Base-by-base conservation (phyloP, 2,888 invertebrate species). In the Lasioglossum zephyrum region DNA sequence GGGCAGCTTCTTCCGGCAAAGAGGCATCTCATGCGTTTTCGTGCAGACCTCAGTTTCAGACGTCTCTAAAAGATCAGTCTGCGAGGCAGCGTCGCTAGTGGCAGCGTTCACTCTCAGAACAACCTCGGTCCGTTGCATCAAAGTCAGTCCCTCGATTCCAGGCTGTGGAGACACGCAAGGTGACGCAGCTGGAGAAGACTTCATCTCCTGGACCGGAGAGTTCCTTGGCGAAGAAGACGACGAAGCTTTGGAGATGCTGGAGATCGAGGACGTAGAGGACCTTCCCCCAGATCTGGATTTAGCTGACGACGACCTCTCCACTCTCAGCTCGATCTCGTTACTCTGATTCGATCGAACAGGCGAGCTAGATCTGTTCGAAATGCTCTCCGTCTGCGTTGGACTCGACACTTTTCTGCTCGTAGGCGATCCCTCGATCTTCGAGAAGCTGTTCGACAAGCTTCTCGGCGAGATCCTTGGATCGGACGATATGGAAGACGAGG, bases 101-200 rank as follows among this genome's bases (percentile, higher is more conserved):
- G 96, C 94, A 3, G 97, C 95, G 92, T 96, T 97, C 2, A 97
- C 96, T 88, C 96, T 95, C 39, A 97, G 94, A 36, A 97, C 96
- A 13, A 97, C 95, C 93, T 97, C 97, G 88, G 97, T 96, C 91
- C 97, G 95, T 93, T 97, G 97, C 88, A 97, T 95, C 88, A 97
- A 93, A 84, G 96, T 96, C 72, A 97, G 94, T 2, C 95, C 96
- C 91, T 96, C 96, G 79, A 96, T 94, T 5, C 95, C 95, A 0
- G 94, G 93, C 44, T 93, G 94, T 0, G 95, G 93, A 0, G 95
- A 94, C 6, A 94, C 93, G 74, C 94, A 92, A 0, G 94, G 94
- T 0, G 94, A 94, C 22, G 79, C 76, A 5, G 75, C 47, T 0
- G 87, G 74, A 9, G 91, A 88, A 11, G 77, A 82, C 70, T 89